These are phyloP conservation scores for Eurytoma californica DNA, from an alignment of 2,888 invertebrate genomes.

Conservation along the genomic window DNA sequence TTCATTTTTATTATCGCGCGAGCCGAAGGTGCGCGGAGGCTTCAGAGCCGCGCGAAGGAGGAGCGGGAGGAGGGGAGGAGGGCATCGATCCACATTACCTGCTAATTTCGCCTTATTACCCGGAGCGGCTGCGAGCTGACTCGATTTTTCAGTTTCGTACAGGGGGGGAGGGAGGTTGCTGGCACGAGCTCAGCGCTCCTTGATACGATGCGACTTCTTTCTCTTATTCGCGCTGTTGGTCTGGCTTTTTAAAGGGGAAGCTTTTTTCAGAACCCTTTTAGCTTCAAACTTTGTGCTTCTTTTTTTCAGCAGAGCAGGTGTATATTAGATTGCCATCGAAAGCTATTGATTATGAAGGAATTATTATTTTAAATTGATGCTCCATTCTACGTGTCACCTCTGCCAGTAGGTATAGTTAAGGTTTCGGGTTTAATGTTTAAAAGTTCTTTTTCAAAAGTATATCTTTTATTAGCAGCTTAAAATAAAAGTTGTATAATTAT, in stretches of 20 bases:
- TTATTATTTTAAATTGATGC: conserved; percentile 45
- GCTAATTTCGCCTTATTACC: conserved; percentile 72
- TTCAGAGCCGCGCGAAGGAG: conserved; percentile 27
- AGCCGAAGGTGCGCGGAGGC: conserved; percentile 45
- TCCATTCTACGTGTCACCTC: background rate
- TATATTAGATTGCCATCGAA: conserved; percentile 8
- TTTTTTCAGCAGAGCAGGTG: background rate
- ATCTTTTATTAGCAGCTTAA: too few relatives aligned
- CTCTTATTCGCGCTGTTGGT: background rate
- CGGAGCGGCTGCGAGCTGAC: conserved; percentile 37
- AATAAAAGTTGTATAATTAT: too few relatives aligned
- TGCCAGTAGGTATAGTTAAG: too few relatives aligned
- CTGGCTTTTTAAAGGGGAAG: background rate
- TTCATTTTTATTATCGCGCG: conserved; percentile 73
- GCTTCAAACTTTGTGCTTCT: background rate
- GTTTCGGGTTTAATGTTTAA: conserved; percentile 14
- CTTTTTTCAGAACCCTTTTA: too few relatives aligned
- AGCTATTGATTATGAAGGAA: conserved; percentile 49
- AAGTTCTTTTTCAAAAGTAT: too few relatives aligned
- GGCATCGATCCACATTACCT: conserved; percentile 73
- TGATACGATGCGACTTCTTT: background rate
- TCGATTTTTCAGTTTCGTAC: conserved; percentile 67
- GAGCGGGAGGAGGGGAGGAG: conserved; percentile 57
- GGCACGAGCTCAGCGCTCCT: conserved; percentile 25
- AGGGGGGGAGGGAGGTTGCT: conserved; percentile 37